These are phyloP conservation scores for Omphaloscelis lunosa DNA, from an alignment of 2,888 invertebrate species.

Conservation along the genomic window DNA sequence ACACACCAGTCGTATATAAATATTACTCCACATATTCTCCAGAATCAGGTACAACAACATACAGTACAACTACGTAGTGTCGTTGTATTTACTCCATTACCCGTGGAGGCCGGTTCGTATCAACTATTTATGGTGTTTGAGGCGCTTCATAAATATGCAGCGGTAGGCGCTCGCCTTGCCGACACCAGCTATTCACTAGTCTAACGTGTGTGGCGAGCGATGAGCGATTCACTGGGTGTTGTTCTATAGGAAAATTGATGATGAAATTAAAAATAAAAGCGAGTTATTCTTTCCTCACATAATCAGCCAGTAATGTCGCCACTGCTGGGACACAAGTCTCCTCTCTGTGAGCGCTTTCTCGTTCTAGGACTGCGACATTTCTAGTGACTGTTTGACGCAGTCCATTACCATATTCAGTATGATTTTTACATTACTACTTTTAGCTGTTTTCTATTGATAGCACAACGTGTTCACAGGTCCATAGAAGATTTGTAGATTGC, in stretches of 20 bases:
- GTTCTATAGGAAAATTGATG: not conserved
- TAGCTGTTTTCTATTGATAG: too few relatives aligned
- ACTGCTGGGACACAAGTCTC: too few relatives aligned
- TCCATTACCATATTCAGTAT: too few relatives aligned
- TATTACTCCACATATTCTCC: constrained; percentile 44
- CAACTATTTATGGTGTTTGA: constrained; percentile 91
- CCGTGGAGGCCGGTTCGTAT: constrained; percentile 86
- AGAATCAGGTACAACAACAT: constrained; percentile 77
- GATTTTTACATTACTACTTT: too few relatives aligned
- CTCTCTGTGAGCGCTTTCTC: too few relatives aligned
- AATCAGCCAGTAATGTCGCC: too few relatives aligned
- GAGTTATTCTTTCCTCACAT: too few relatives aligned
- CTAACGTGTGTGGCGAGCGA: constrained; percentile 66
- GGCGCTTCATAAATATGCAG: constrained; percentile 91
- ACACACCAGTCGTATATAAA: not conserved
- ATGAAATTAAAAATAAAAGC: too few relatives aligned
- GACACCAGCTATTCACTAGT: constrained; percentile 89
- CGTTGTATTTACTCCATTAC: constrained; percentile 89
- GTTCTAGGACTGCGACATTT: too few relatives aligned
- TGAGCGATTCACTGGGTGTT: constrained; percentile 58
- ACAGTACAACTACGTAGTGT: constrained; percentile 70
- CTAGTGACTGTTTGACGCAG: too few relatives aligned
- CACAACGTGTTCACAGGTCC: too few relatives aligned
- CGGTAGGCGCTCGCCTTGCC: constrained; percentile 90
- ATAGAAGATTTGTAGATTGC: too few relatives aligned